Base-by-base conservation (phyloP, 2,113 vertebrate species). In the Siphamia tubifer region DNA sequence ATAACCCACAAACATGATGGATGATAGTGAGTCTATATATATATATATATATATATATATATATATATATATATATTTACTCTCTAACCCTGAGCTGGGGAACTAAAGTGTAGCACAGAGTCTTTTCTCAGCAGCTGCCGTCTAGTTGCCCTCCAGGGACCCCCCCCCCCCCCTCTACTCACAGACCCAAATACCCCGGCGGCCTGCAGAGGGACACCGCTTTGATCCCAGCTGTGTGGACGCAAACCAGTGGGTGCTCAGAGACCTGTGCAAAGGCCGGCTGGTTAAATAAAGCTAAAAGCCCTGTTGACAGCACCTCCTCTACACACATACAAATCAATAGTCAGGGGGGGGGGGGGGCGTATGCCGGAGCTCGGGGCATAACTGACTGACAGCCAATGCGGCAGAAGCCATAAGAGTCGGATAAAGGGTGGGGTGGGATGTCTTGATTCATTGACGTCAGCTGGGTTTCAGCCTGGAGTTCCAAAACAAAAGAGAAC, bases 271-370 rank as follows among this genome's bases (percentile, higher is more conserved):
- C 61, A 57, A 32, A 39, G 15, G 49, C 27, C 38, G 11, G 3
- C 71, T 47, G 69, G 71, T 81, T 78, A 87, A 87, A 83, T 81
- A 83, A 78, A 82, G 67, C 66, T 81, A 79, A 83, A 74, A 81
- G 63, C 58, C 36, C 44, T 2, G 21, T 55, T 75, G 73, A 83
- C 84, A 68, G 68, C 54, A 10, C 34, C 67, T 68, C 48, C 58
- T 77, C 48, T 1, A 38, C 67, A 87, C 80, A 51, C 68, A 84
- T 82, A 66, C 66, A 65, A 40, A 84, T 90, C 85, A 77, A 84
- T 87, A 82, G 62, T 60, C 31, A 15, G 55, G 55, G 55, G 17
- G 65, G 13, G 13, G 44, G 24, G 44, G n/a, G 43, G 45, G 74
- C 53, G 39, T 15, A 69, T 3, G 5, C 66, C 40, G 12, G 57